Evolutionary conservation across 2,888 invertebrate genomes (phyloP), one percentile per base, ranked within the genome.

Genomic region (Argyresthia goedartella): DNA sequence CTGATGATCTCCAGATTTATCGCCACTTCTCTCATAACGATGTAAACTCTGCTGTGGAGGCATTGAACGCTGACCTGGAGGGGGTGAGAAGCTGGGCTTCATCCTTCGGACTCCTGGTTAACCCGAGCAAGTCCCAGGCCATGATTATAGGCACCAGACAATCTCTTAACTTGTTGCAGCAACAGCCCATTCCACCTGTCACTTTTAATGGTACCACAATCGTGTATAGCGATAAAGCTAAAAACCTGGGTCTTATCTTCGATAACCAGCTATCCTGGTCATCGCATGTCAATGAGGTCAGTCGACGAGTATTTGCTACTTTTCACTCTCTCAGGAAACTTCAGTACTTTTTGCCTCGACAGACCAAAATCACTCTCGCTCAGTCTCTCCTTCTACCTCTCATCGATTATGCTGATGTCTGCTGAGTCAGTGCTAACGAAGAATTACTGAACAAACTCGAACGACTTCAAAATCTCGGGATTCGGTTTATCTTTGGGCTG

Each of bases 1-100:
- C 53, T 2, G 53, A 51, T 41, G 53, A 53, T 25, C 11, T 53
- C 1, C 53, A 53, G 9, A 33, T 47, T 9, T 53, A 51, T 42
- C 11, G 8, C 8, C 48, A 48, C 15, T 36, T 48, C 35, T n/a
- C n/a, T 13, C 14, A 13, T n/a, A 14, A 43, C n/a, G n/a, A 13
- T 46, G 46, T 16, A 10, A 13, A 7, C 11, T 10, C 10, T 0
- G 46, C 33, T 7, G 9, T 46, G 6, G 25, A 14, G 9, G 25
- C 11, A 4, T 25, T 49, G 8, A 49, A 49, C 49, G 14, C 9
- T 36, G 36, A 49, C 14, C 13, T 49, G 8, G 9, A 14, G 14
- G 34, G n/a, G 1, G 13, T 49, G 35, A 8, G 15, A 11, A n/a
- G 13, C 4, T 49, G 49, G 36, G 36, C 15, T 1, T 13, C 9